Evolutionary conservation across 2,888 invertebrate genomes (phyloP).

Genomic region (Andrena bicolor): DNA sequence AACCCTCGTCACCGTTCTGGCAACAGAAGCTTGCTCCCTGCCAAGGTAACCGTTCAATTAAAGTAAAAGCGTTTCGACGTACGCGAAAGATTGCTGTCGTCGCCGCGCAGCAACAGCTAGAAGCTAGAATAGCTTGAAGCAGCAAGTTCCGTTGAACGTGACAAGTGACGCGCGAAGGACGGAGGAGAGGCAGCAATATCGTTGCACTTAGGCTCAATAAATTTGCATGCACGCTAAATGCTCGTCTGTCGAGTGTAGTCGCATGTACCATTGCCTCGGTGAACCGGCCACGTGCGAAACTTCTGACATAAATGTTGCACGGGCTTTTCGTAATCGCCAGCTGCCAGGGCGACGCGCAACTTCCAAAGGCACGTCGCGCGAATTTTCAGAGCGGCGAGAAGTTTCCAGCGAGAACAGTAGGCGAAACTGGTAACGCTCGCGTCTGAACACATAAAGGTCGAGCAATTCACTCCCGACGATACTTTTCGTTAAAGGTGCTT

Average conservation of each 20-base stretch:
- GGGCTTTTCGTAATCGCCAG: conserved; percentile 54
- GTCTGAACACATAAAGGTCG: conserved; percentile 2
- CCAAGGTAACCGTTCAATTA: conserved; percentile 33
- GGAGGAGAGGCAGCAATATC: conserved; percentile 5
- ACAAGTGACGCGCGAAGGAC: neutral
- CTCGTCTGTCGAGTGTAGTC: conserved; percentile 28
- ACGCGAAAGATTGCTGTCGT: conserved; percentile 17
- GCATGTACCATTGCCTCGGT: conserved; percentile 28
- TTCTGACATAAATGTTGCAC: conserved; percentile 59
- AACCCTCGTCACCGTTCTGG: conserved; percentile 6
- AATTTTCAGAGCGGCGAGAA: conserved; percentile 42
- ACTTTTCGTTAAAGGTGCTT: neutral
- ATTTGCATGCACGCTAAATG: conserved; percentile 8
- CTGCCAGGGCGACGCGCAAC: conserved; percentile 40
- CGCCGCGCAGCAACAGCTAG: neutral
- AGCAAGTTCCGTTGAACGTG: neutral
- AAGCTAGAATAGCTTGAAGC: neutral
- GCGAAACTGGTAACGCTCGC: conserved; percentile 10
- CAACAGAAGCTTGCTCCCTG: neutral
- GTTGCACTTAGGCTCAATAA: conserved; percentile 25
- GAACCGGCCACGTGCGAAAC: conserved; percentile 50
- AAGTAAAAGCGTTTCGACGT: conserved; percentile 28
- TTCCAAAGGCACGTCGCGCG: conserved; percentile 37
- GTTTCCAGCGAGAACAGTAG: conserved; percentile 24
- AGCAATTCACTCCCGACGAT: neutral